Conservation (phyloP, 1,140 invertebrate species). For the Orussus abietinus region DNA sequence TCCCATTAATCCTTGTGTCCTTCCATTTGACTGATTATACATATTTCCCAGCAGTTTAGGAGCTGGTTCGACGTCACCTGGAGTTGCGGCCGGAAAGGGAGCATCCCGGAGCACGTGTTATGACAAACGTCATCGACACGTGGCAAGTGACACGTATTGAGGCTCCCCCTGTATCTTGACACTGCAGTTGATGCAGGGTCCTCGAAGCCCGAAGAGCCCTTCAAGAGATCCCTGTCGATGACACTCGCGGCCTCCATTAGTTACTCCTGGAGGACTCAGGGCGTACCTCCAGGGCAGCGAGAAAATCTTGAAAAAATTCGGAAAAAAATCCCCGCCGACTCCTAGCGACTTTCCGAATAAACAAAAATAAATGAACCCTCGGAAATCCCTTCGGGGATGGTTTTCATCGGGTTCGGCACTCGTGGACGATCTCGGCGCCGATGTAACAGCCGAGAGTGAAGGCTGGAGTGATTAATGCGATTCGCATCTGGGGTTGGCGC, state of each 20-base stretch:
- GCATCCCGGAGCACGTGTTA: conserved; percentile 17
- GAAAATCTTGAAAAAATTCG: too few species aligned
- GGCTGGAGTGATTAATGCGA: conserved; percentile 45
- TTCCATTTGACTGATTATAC: too few species aligned
- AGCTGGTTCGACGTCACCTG: neutral
- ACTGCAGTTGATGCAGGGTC: conserved; percentile 36
- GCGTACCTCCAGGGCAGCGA: too few species aligned
- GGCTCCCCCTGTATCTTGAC: conserved; percentile 27
- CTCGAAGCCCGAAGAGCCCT: conserved; percentile 30
- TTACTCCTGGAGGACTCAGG: too few species aligned
- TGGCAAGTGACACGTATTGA: conserved; percentile 44
- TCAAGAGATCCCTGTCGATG: conserved; percentile 36
- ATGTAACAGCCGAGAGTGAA: neutral
- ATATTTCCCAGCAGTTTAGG: neutral
- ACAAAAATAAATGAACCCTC: too few species aligned
- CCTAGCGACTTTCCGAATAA: too few species aligned
- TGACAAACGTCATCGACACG: conserved; percentile 47
- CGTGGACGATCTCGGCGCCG: too few species aligned
- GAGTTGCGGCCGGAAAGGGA: neutral
- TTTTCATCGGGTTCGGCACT: too few species aligned
- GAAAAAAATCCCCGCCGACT: too few species aligned
- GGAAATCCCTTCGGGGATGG: too few species aligned
- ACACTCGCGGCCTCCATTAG: conserved; percentile 41
- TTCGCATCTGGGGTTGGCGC: conserved; percentile 46
- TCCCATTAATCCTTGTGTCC: conserved; percentile 33